Evolutionary conservation across 2,113 vertebrate genomes (phyloP), one percentile per base, ranked within the genome.

Genomic region (Delphinus delphis): DNA sequence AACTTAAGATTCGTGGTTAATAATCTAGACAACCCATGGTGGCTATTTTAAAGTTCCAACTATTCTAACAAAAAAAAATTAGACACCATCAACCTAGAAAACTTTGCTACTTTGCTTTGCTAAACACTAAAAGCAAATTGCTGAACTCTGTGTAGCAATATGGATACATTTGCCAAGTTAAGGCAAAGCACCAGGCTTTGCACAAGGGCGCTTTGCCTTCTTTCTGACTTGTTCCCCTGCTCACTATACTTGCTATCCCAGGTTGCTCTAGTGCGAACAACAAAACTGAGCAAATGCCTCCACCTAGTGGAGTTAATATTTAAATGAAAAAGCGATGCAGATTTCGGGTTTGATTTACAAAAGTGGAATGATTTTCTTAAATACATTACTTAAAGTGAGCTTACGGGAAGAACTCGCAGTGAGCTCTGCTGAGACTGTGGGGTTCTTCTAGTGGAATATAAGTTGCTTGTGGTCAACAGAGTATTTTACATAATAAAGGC

Each of bases 231-330:
- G 5, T 15, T 60, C 14, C 44, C 50, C 31, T 36, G 5, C 63
- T 62, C 63, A 41, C 28, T 15, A 11, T 4, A 28, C 3, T 53
- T 25, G 11, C 25, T 28, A 8, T 6, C 8, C 3, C 23, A 28
- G 2, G 25, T 12, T 6, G 1, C 0, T 0, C 1, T 31, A 2
- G 15, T 9, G 20, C 53, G 68, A 85, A 91, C 14, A 33, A 92
- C 97, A 98, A 98, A 98, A 96, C 47, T 98, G 86, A 97, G 94
- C 88, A 97, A 97, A 98, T 97, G 83, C 65, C 90, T 97, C 98
- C 98, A 97, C 90, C 98, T 98, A 97, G 98, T 98, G 98, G 98
- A 97, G 87, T 47, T 88, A 53, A 62, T 44, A 60, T 89, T 94
- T 44, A 96, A 38, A 13, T 85, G 31, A 81, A 63, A 85, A 82